These are phyloP conservation scores for Ctenosaura bakeri DNA, from an alignment of 2,797 vertebrate species.

Conservation along the genomic window DNA sequence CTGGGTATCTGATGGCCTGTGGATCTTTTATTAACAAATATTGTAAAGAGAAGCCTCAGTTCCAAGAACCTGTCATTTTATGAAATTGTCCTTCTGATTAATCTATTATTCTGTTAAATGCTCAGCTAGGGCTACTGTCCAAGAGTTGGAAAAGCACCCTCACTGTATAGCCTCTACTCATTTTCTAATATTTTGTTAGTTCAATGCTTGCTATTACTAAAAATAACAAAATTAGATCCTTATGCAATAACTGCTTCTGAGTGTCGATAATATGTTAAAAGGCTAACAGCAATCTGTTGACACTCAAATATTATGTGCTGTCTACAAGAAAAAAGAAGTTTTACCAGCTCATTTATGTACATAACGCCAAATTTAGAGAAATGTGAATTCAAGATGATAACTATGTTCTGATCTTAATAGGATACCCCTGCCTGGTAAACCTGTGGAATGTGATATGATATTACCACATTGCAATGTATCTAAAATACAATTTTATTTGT, in stretches of 20 bases:
- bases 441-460: neutral
- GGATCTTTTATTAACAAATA: neutral
- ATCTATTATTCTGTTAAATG: neutral
- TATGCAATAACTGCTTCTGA: neutral
- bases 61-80: neutral
- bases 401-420: neutral
- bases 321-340: no score
- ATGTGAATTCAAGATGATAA: neutral
- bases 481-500: neutral
- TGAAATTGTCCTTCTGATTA: neutral
- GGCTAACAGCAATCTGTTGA: neutral
- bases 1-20: neutral
- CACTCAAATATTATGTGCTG: no score
- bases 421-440: neutral
- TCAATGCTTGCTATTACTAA: neutral
- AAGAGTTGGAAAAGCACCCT: neutral
- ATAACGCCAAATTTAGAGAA: no score
- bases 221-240: neutral
- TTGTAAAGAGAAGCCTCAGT: neutral
- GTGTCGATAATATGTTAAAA: neutral
- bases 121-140: neutral
- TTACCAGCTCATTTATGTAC: no score
- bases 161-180: neutral
- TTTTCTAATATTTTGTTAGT: neutral
- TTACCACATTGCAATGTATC: neutral